These are phyloP conservation scores for Drosophila kanekoi DNA, from an alignment of 2,888 invertebrate genomes.

Conservation along the genomic window DNA sequence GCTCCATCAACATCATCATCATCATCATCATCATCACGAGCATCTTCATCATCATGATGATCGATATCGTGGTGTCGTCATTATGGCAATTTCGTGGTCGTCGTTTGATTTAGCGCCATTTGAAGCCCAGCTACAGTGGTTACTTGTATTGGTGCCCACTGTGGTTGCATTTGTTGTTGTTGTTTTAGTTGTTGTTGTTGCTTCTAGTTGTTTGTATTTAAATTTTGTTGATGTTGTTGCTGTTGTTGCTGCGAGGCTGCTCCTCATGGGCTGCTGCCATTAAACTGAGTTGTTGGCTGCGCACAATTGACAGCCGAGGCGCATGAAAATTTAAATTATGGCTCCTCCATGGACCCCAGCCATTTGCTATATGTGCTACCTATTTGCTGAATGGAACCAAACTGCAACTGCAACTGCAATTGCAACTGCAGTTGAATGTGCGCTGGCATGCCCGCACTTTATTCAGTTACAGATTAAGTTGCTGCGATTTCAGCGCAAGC, in stretches of 20 bases:
- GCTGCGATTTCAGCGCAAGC: constrained; percentile 37
- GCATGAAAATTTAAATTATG: constrained; percentile 76
- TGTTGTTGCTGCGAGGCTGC: too few species aligned
- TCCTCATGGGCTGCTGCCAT: constrained; percentile 55
- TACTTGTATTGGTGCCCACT: constrained; percentile 3
- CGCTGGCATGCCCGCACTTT: constrained; percentile 34
- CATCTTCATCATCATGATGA: constrained; percentile 13
- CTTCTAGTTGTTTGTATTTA: constrained; percentile 70
- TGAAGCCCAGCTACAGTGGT: constrained; percentile 28
- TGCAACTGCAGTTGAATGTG: constrained; percentile 4
- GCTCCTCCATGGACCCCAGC: constrained; percentile 33
- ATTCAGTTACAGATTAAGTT: constrained; percentile 51
- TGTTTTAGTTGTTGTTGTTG: constrained; percentile 2
- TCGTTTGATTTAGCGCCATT: constrained; percentile 79
- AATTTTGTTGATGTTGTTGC: constrained; percentile 46
- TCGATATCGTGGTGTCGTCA: constrained; percentile 63
- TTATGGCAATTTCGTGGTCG: constrained; percentile 81
- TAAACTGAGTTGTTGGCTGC: constrained; percentile 76
- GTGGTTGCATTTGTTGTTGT: neutral
- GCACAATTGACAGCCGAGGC: constrained; percentile 71
- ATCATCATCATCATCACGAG: constrained; percentile 9
- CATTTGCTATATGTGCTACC: constrained; percentile 31
- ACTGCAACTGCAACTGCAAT: constrained; percentile 4
- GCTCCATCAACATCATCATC: neutral
- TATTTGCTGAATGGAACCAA: constrained; percentile 31